Conservation (phyloP, 2,113 vertebrate genomes). For the Myanophis thanlyinensis region DNA sequence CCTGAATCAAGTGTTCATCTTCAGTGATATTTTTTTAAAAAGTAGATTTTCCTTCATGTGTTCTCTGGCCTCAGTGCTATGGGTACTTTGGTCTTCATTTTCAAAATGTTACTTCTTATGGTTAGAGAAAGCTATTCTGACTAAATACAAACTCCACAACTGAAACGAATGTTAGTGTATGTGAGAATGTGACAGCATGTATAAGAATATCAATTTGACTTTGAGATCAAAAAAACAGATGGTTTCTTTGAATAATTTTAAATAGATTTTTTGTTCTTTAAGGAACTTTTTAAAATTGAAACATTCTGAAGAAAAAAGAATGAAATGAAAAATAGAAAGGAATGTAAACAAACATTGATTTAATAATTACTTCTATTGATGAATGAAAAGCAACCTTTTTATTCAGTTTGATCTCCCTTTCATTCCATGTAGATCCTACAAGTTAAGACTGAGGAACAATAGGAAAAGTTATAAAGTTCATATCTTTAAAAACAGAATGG, state of each 20-base stretch:
- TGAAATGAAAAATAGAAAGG: not conserved
- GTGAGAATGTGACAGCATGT: not conserved
- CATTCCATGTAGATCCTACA: not conserved
- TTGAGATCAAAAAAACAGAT: not conserved
- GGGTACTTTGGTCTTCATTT: not conserved
- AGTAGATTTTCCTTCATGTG: not conserved
- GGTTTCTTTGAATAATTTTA: constrained; percentile 22
- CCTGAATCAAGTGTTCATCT: not conserved
- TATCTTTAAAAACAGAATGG: not conserved
- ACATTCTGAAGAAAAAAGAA: constrained; percentile 10
- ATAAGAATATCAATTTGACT: constrained; percentile 18
- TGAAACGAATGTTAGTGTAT: not conserved
- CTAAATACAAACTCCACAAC: not conserved
- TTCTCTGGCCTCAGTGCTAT: not conserved
- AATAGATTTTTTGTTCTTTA: constrained; percentile 5
- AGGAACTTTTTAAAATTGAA: not conserved
- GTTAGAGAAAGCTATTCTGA: not conserved
- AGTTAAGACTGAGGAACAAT: not conserved
- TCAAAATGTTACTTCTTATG: not conserved
- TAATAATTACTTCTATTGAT: not conserved
- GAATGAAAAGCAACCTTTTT: not conserved
- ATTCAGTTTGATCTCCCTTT: not conserved
- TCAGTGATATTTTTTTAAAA: not conserved
- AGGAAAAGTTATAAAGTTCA: not conserved
- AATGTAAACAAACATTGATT: constrained; percentile 9